A percentile compares a stretch with the other conserved stretches of the same genome.
Evolutionary conservation across 2,113 vertebrate species (phyloP).

Genomic region (Cisticola juncidis): DNA sequence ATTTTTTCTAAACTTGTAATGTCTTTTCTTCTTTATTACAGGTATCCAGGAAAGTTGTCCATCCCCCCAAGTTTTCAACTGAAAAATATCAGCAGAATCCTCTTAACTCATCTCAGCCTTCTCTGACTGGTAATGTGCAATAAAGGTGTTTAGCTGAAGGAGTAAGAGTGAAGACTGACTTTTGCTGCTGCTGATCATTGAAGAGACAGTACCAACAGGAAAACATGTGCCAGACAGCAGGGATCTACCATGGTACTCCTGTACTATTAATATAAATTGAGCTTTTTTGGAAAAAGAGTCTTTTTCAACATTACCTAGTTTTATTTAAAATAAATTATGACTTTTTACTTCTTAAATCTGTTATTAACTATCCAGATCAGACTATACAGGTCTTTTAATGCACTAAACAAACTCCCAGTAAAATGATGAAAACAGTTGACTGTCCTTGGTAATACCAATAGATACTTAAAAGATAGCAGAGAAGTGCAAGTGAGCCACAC

Average conservation of each 20-base stretch:
- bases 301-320: not conserved
- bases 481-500: not conserved
- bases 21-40: not conserved
- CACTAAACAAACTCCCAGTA: not conserved
- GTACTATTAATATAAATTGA: not conserved
- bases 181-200: not conserved
- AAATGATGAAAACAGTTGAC: not conserved
- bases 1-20: not conserved
- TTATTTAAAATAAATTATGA: not conserved
- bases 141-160: not conserved
- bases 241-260: not conserved
- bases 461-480: not conserved
- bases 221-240: not conserved
- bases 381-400: not conserved
- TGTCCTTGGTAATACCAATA: not conserved
- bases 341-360: not conserved
- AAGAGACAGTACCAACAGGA: not conserved
- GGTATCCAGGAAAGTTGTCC: not conserved
- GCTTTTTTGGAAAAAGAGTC: fast-evolving
- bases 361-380: not conserved
- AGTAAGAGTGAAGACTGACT: not conserved
- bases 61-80: not conserved
- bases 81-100: not conserved
- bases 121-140: not conserved
- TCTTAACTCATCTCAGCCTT: not conserved